These are phyloP conservation scores for Drosophila maculinotata DNA, from an alignment of 2,888 invertebrate genomes.

Conservation along the genomic window DNA sequence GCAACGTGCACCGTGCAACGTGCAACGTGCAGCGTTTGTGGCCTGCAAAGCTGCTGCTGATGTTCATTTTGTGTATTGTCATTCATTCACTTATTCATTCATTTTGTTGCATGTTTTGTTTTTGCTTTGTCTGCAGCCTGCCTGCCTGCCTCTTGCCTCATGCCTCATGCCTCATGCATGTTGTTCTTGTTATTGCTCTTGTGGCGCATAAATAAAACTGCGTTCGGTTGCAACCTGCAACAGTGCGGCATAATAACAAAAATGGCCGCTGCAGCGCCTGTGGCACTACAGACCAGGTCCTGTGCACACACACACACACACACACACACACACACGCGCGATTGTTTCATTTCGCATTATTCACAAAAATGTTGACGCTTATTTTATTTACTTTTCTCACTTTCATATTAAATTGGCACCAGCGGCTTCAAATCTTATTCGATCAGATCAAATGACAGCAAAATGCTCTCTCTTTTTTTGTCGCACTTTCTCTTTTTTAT, in stretches of 20 bases:
- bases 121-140: constrained; percentile 22
- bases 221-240: constrained; percentile 31
- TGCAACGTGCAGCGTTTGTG: constrained; percentile 49
- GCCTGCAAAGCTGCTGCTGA: constrained; percentile 22
- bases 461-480: not conserved
- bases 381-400: constrained; percentile 26
- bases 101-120: constrained; percentile 34
- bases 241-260: constrained; percentile 49
- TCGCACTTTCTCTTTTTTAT: not conserved
- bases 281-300: constrained; percentile 24
- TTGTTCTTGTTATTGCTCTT: constrained; percentile 10
- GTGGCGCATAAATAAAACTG: constrained; percentile 50
- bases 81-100: constrained; percentile 36
- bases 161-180: too few species aligned
- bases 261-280: constrained; percentile 23
- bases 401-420: constrained; percentile 12
- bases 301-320: constrained; percentile 6
- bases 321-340: constrained; percentile 5
- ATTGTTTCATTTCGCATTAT: constrained; percentile 13
- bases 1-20: constrained; percentile 48
- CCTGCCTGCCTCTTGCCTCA: too few species aligned
- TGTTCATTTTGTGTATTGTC: constrained; percentile 56
- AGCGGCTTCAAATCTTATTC: constrained; percentile 8
- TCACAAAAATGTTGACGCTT: constrained; percentile 19
- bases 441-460: constrained; percentile 1